Base-by-base conservation (phyloP, 2,113 vertebrate species). In the Centropus unirufus region DNA sequence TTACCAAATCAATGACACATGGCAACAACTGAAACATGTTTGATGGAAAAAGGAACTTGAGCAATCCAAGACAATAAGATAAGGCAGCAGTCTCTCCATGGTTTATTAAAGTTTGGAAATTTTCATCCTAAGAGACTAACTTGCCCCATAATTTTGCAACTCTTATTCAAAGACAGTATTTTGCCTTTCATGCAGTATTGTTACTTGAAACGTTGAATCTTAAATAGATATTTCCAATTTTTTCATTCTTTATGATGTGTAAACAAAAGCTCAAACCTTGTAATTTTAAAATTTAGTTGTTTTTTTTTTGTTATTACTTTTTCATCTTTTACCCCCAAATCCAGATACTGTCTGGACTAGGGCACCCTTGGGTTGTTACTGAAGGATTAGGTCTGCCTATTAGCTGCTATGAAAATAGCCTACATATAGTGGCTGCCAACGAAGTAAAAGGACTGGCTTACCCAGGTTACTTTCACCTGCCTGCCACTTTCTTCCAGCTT, bases 31-130 rank as follows among this genome's bases (percentile, higher is more conserved):
- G 85, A 90, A 77, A 81, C 32, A 23, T 36, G 67, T 77, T 83
- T 94, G 44, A 52, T 40, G 44, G 19, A 23, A 78, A 89, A 92
- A 89, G n/a, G 83, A 92, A 70, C 61, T 81, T 81, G 47, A 90
- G 67, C 90, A 94, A 88, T 88, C 34, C 83, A 83, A 42, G 34
- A 68, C 69, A 90, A 58, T 70, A 83, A 74, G 79, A 47, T 91
- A 93, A 95, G 82, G 29, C 84, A 83, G 34, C 26, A 11, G 32
- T 84, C 23, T 89, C 36, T 82, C 27, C n/a, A 14, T 46, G 47
- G 66, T 83, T 90, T 90, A 64, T 81, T 83, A 34, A 63, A 55
- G 47, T 57, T 90, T 70, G 64, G 59, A 90, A 96, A 93, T 26
- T 7, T 4, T 4, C 57, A 47, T 16, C 34, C 39, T 59, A 70